A percentile compares a stretch with the other conserved stretches of the same genome.
phyloP scores from a whole-genome alignment of 2,797 vertebrate genomes.

The Danio aesculapii region DNA sequence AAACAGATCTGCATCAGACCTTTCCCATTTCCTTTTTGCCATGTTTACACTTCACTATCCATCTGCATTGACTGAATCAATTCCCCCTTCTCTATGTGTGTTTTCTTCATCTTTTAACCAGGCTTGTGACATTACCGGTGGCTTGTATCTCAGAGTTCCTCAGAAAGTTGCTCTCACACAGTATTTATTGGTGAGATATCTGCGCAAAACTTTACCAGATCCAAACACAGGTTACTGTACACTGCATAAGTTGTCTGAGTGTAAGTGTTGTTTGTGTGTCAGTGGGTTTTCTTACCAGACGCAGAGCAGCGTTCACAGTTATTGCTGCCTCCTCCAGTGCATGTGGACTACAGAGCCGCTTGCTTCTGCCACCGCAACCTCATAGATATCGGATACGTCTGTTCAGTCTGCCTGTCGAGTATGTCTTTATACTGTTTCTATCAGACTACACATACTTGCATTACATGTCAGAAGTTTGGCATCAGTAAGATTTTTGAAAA shows the following conservation, averaged over 20 bases:
- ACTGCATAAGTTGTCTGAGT: neutral
- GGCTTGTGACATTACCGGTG: constrained; percentile 98
- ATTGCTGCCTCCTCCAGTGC: constrained; percentile 88
- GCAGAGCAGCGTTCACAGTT: constrained; percentile 92
- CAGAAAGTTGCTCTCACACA: constrained; percentile 91
- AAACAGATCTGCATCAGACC: too few species aligned
- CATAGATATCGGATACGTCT: constrained; percentile 97
- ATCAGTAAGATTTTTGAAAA: too few species aligned
- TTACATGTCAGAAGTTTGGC: too few species aligned
- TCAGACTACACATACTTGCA: too few species aligned
- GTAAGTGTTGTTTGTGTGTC: constrained; percentile 36
- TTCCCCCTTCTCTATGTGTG: too few species aligned
- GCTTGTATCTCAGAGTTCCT: constrained; percentile 93
- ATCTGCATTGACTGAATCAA: too few species aligned
- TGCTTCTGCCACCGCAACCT: constrained; percentile 98
- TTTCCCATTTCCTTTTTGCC: too few species aligned
- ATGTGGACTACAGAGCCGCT: constrained; percentile 95
- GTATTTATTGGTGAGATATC: constrained; percentile 89
- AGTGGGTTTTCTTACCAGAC: constrained; percentile 98
- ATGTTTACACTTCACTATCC: too few species aligned
- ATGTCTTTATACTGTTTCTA: constrained; percentile 61
- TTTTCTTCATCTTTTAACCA: constrained; percentile 64
- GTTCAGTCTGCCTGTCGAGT: constrained; percentile 99
- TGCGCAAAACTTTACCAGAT: neutral
- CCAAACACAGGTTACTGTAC: neutral